Base-by-base conservation (phyloP, 2,888 invertebrate genomes). In the Urechis unicinctus region DNA sequence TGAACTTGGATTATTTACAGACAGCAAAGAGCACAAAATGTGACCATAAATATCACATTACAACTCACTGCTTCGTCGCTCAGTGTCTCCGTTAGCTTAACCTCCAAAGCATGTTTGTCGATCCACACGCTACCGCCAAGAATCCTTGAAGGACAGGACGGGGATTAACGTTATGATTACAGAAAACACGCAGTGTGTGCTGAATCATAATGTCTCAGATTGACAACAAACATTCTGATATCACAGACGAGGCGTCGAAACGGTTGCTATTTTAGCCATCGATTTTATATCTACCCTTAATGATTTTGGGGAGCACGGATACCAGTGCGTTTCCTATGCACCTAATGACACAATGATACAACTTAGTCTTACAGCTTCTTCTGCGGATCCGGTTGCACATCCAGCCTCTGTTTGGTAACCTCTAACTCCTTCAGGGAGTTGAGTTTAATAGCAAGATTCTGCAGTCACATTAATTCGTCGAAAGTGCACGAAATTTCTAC, bases 41-140 rank as follows among this genome's bases (percentile, higher is more conserved):
- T n/a, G n/a, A n/a, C n/a, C n/a, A n/a, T n/a, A n/a, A n/a, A n/a
- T n/a, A n/a, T n/a, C n/a, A n/a, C n/a, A n/a, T n/a, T n/a, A n/a
- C n/a, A n/a, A n/a, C n/a, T n/a, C n/a, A n/a, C n/a, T 45, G 65
- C 60, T 28, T 58, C 55, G 25, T 65, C 64, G 5, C 56, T 30
- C 6, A 63, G 22, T 31, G 59, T 46, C 46, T 58, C 75, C 68
- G 56, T 31, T 9, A 64, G 36, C 4, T 42, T 42, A n/a, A 49
- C 50, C 30, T 61, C 61, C n/a, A 64, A 22, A 5, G 48, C 31
- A 1, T 45, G 9, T 24, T 55, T 48, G 1, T 31, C 28, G 1
- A 59, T 22, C 62, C 62, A 64, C n/a, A 52, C 31, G 55, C 62
- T 64, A 25, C 61, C 62, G 17, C 55, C 56, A 50, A 63, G 50